A percentile compares a stretch with the other conserved stretches of the same genome.
Conservation (phyloP, 2,888 invertebrate genomes). For the Galerucella calmariensis region DNA sequence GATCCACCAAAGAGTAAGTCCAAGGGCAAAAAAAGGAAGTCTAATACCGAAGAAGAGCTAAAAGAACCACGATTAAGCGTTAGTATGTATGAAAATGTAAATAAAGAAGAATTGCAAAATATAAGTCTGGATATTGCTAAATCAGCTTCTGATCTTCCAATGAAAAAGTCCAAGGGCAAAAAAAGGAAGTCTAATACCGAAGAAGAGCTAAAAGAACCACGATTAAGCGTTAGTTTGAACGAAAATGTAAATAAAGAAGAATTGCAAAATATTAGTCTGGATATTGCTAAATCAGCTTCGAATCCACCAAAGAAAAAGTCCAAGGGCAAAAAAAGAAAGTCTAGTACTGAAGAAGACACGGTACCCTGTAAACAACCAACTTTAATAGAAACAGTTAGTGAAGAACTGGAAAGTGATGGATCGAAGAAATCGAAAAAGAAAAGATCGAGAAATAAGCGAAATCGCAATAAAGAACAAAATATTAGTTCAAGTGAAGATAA, state of each 20-base stretch:
- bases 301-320: background rate
- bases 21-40: constrained; percentile 14
- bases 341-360: background rate
- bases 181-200: constrained; percentile 19
- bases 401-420: too few relatives aligned
- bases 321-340: constrained; percentile 12
- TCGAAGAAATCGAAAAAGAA: background rate
- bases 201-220: constrained; percentile 16
- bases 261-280: background rate
- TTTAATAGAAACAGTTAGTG: too few relatives aligned
- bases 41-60: constrained; percentile 3
- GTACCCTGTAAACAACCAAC: too few relatives aligned
- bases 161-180: background rate
- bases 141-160: background rate
- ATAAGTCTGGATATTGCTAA: background rate
- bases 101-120: background rate
- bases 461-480: background rate
- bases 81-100: constrained; percentile 10
- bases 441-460: background rate
- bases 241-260: background rate
- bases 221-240: constrained; percentile 21
- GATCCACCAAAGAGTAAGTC: background rate
- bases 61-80: constrained; percentile 22
- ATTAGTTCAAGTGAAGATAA: constrained; percentile 7
- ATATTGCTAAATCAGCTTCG: background rate